Percentiles rank a stretch among this genome's conserved stretches.
Evolutionary conservation across 2,888 invertebrate genomes (phyloP).

Genomic region (Bombyx huttoni): DNA sequence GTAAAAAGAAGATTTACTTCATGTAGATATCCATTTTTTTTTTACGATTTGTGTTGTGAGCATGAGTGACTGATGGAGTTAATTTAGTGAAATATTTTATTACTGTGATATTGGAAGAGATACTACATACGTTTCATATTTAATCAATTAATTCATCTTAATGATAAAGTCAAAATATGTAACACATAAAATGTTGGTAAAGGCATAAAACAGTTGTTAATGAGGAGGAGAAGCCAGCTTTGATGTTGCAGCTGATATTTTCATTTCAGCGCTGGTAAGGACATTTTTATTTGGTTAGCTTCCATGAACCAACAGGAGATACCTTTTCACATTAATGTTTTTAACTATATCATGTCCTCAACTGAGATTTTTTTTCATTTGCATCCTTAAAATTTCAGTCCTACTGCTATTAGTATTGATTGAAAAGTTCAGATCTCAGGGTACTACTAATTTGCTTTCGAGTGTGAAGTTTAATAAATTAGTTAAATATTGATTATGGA

Average conservation of each 20-base stretch:
- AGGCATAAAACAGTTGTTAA: constrained; percentile 49
- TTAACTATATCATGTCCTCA: constrained; percentile 72
- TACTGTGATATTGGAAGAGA: constrained; percentile 64
- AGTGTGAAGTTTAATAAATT: constrained; percentile 33
- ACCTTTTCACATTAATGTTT: constrained; percentile 72
- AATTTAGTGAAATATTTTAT: constrained; percentile 41
- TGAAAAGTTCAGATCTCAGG: constrained; percentile 68
- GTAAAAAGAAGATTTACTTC: neutral
- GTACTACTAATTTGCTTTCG: constrained; percentile 58
- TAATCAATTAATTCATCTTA: constrained; percentile 28
- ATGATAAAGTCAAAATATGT: constrained; percentile 12
- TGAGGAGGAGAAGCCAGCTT: constrained; percentile 65
- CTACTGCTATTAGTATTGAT: constrained; percentile 32
- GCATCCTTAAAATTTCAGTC: constrained; percentile 53
- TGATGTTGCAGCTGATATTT: constrained; percentile 54
- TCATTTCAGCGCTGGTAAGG: constrained; percentile 56
- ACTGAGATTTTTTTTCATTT: constrained; percentile 61
- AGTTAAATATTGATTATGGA: constrained; percentile 13
- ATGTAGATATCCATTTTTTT: neutral
- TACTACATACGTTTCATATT: constrained; percentile 42
- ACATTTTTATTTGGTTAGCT: constrained; percentile 46
- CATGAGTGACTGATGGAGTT: constrained; percentile 33
- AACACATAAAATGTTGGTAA: constrained; percentile 40
- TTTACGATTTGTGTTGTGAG: constrained; percentile 23
- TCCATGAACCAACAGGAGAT: constrained; percentile 64